Evolutionary conservation across 37 sponge, comb jelly and placozoan species (phyloP).

Genomic region (Axinella damicornis): DNA sequence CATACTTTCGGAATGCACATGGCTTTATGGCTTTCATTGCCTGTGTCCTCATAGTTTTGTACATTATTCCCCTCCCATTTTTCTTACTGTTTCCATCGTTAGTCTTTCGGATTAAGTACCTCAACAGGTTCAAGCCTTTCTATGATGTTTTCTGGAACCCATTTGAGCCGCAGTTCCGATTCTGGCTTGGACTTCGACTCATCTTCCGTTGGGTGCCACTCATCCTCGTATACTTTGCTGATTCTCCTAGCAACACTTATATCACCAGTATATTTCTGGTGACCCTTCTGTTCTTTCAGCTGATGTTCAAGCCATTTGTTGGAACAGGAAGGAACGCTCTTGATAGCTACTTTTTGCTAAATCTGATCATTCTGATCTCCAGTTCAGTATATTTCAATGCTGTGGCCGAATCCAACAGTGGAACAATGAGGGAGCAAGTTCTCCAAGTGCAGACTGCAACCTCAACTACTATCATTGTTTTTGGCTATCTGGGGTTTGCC

Average conservation of each 20-base stretch:
- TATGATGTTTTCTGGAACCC: slow-evolving; percentile 42
- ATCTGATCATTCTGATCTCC: background rate
- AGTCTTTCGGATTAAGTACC: background rate
- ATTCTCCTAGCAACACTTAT: slow-evolving; percentile 1
- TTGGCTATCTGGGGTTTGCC: background rate
- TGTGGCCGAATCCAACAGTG: background rate
- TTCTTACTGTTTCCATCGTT: slow-evolving; percentile 26
- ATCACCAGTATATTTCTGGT: background rate
- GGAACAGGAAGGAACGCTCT: background rate
- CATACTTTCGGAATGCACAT: background rate
- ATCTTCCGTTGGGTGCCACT: slow-evolving; percentile 14
- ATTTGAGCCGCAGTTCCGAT: slow-evolving; percentile 4
- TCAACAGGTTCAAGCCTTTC: slow-evolving; percentile 25
- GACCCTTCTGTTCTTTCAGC: slow-evolving; percentile 1
- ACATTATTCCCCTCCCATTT: slow-evolving; percentile 20
- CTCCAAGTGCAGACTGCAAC: too few relatives aligned
- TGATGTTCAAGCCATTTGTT: slow-evolving; percentile 4
- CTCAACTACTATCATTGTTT: background rate
- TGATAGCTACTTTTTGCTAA: slow-evolving; percentile 22
- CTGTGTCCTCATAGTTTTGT: background rate
- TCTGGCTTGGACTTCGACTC: slow-evolving; percentile 29
- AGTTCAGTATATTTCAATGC: slow-evolving; percentile 4
- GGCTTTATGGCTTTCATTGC: slow-evolving; percentile 13
- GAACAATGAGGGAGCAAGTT: too few relatives aligned
- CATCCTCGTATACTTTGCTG: background rate